phyloP scores from a whole-genome alignment of 37 sponge, comb jelly and placozoan genomes.

The Chondrilla cf. caribensis region DNA sequence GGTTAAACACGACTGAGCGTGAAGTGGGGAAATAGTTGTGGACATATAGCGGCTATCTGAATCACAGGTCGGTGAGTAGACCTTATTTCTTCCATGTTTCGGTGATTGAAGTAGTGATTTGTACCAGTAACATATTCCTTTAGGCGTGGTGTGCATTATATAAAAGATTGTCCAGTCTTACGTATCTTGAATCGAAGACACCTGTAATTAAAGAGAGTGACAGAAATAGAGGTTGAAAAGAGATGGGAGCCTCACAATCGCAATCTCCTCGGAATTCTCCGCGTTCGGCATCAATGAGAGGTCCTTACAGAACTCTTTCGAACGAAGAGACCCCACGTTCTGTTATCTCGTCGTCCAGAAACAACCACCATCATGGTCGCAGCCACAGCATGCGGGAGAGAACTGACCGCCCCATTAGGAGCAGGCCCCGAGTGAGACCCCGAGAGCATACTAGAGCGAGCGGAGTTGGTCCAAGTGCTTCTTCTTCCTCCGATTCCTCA shows the following conservation, averaged over 20 bases:
- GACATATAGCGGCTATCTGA: too few species aligned
- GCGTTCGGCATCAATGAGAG: not conserved
- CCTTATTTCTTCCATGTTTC: too few species aligned
- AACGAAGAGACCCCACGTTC: not conserved
- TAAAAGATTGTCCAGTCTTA: too few species aligned
- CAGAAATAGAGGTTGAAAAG: too few species aligned
- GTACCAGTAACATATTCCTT: too few species aligned
- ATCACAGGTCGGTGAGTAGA: too few species aligned
- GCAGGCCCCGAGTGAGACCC: not conserved
- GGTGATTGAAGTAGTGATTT: too few species aligned
- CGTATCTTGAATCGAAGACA: too few species aligned
- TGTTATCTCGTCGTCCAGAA: not conserved
- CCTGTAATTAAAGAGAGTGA: too few species aligned
- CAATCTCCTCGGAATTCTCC: not conserved
- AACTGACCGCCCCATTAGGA: not conserved
- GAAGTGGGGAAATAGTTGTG: too few species aligned
- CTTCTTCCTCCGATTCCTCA: slow-evolving; percentile 6
- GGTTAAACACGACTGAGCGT: too few species aligned
- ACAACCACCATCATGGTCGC: not conserved
- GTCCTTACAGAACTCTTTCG: not conserved
- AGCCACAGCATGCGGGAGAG: not conserved
- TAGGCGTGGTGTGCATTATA: too few species aligned
- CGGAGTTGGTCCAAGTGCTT: not conserved
- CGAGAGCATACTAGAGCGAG: slow-evolving; percentile 1
- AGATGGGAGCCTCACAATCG: slow-evolving; percentile 13